These are phyloP conservation scores for Columba janthina DNA, from an alignment of 2,113 vertebrate genomes.

Conservation along the genomic window DNA sequence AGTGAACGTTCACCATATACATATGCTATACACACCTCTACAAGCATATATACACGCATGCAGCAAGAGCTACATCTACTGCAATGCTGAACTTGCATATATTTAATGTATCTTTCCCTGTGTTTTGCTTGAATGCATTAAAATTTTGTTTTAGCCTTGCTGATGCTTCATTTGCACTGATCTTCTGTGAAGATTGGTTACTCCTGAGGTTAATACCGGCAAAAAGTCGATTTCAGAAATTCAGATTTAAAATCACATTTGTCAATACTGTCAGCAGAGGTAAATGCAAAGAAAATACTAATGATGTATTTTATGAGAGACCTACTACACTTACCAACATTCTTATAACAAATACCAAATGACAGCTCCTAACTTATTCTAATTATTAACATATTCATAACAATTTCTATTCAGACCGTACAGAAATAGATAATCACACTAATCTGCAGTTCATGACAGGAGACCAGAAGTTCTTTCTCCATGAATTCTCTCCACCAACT, in stretches of 20 bases:
- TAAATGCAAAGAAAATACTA: background rate
- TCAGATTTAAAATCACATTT: background rate
- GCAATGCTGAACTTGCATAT: background rate
- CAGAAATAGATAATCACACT: background rate
- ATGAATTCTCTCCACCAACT: background rate
- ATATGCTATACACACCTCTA: background rate
- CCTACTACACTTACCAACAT: background rate
- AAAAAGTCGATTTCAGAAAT: background rate
- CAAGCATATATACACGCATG: accelerated
- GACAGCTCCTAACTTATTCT: background rate
- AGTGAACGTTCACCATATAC: background rate
- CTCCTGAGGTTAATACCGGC: background rate
- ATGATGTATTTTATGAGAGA: background rate
- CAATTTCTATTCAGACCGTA: background rate
- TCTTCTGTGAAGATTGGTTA: background rate
- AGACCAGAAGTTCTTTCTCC: background rate
- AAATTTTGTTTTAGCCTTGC: background rate
- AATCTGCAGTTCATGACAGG: background rate
- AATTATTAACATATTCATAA: background rate
- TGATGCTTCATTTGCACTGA: background rate
- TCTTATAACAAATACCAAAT: background rate
- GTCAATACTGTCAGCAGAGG: background rate
- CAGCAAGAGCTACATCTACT: background rate
- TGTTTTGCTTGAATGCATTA: background rate
- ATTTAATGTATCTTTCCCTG: background rate